Evolutionary conservation across 2,113 vertebrate genomes (phyloP).

Genomic region (Sorex araneus): DNA sequence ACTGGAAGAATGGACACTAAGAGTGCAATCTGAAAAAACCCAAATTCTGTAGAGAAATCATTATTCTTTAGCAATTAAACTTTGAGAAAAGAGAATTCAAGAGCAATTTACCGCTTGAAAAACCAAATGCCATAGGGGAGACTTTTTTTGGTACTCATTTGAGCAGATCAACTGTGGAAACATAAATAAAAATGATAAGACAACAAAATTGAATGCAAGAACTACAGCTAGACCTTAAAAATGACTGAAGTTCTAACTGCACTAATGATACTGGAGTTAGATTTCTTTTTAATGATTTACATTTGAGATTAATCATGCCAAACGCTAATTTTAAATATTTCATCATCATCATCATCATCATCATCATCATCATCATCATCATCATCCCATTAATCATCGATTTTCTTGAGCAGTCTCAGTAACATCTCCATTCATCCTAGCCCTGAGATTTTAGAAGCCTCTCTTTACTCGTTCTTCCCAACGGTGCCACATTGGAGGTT

Average conservation of each 20-base stretch:
- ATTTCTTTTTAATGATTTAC: background rate
- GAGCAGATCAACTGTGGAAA: conserved; percentile 14
- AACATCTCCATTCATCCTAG: too few relatives aligned
- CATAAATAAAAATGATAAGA: background rate
- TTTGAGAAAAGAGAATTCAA: background rate
- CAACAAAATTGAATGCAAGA: conserved; percentile 3
- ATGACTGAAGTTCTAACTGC: background rate
- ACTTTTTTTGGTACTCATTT: background rate
- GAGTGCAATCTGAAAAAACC: too few relatives aligned
- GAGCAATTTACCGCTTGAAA: background rate
- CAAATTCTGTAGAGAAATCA: conserved; percentile 4
- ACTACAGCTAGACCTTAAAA: too few relatives aligned
- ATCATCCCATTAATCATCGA: too few relatives aligned
- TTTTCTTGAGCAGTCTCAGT: too few relatives aligned
- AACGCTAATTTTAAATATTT: conserved; percentile 55
- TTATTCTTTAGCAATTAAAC: conserved; percentile 43
- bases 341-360: too few relatives aligned
- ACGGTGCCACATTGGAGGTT: too few relatives aligned
- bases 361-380: too few relatives aligned
- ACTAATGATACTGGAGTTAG: background rate
- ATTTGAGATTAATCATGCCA: conserved; percentile 28
- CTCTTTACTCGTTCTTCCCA: too few relatives aligned
- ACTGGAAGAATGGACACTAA: too few relatives aligned
- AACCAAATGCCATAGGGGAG: background rate
- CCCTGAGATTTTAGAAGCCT: too few relatives aligned